phyloP scores from a whole-genome alignment of 2,888 invertebrate genomes.

The Mythimna vitellina region DNA sequence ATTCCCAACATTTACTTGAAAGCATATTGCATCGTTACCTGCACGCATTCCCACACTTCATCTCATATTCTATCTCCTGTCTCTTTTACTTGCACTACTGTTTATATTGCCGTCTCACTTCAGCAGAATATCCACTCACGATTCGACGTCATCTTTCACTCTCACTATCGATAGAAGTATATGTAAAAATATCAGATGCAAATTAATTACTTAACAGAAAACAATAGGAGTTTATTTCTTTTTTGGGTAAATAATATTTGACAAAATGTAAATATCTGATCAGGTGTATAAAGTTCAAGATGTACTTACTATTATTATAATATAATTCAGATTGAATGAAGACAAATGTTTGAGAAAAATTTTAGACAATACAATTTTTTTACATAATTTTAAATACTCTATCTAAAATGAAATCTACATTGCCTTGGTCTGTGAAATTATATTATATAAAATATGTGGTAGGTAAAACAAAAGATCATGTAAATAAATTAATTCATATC shows the following conservation, averaged over 20 bases:
- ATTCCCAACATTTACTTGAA: constrained; percentile 66
- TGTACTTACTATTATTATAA: neutral
- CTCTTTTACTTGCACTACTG: constrained; percentile 67
- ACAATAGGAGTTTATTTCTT: neutral
- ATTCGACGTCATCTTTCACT: constrained; percentile 88
- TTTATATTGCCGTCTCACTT: constrained; percentile 63
- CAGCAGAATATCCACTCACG: constrained; percentile 74
- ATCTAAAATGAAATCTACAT: no score
- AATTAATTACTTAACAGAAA: constrained; percentile 5
- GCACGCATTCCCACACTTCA: constrained; percentile 85
- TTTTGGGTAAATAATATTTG: no score
- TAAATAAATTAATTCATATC: neutral
- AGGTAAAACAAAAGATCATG: neutral
- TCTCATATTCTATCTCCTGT: constrained; percentile 66
- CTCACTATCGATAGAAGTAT: constrained; percentile 85
- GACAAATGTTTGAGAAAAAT: no score
- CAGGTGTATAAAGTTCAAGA: neutral
- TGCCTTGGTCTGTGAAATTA: no score
- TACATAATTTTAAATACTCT: no score
- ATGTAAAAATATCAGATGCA: constrained; percentile 71
- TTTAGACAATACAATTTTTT: no score
- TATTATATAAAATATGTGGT: no score
- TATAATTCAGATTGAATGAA: neutral
- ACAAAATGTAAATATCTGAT: neutral
- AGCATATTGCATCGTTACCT: constrained; percentile 82